A percentile compares a stretch with the other conserved stretches of the same genome.
These are phyloP conservation scores for Stratiolaelaps scimitus DNA, from an alignment of 1,140 invertebrate species.

Conservation along the genomic window DNA sequence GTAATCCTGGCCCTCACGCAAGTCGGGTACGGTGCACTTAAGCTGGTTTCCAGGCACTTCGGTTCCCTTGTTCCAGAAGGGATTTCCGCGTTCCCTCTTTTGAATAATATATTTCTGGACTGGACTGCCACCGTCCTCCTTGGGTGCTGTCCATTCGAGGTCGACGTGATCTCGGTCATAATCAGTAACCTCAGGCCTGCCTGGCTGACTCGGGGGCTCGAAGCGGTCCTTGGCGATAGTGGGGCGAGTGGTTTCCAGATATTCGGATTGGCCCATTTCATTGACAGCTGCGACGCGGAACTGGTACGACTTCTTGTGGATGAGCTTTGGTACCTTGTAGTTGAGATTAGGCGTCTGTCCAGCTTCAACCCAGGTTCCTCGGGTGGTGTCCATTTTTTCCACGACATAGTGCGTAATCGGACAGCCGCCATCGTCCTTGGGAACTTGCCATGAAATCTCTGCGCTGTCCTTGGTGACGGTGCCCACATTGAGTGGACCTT, in stretches of 20 bases:
- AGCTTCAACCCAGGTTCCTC: constrained; percentile 88
- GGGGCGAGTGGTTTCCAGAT: constrained; percentile 64
- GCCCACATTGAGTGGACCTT: constrained; percentile 66
- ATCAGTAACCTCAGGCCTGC: constrained; percentile 71
- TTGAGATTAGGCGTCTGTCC: constrained; percentile 68
- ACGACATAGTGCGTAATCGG: constrained; percentile 90
- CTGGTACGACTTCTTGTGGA: constrained; percentile 83
- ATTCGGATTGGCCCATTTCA: constrained; percentile 83
- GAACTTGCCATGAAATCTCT: constrained; percentile 63
- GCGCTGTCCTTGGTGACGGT: constrained; percentile 81
- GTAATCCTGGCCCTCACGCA: constrained; percentile 41
- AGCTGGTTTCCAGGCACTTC: constrained; percentile 66
- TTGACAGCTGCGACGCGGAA: constrained; percentile 82
- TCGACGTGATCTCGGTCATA: constrained; percentile 89
- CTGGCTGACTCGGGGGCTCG: constrained; percentile 78
- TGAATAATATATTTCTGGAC: constrained; percentile 86
- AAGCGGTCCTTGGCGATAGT: constrained; percentile 89
- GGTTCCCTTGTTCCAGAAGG: constrained; percentile 73
- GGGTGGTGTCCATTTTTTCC: constrained; percentile 89
- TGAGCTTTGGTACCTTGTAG: constrained; percentile 67
- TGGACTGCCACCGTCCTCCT: constrained; percentile 71
- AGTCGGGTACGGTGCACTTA: constrained; percentile 45
- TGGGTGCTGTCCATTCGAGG: constrained; percentile 71
- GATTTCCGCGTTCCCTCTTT: constrained; percentile 84
- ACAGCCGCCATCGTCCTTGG: constrained; percentile 76